phyloP scores from a whole-genome alignment of 2,888 invertebrate species.

The Podabrus alpinus region DNA sequence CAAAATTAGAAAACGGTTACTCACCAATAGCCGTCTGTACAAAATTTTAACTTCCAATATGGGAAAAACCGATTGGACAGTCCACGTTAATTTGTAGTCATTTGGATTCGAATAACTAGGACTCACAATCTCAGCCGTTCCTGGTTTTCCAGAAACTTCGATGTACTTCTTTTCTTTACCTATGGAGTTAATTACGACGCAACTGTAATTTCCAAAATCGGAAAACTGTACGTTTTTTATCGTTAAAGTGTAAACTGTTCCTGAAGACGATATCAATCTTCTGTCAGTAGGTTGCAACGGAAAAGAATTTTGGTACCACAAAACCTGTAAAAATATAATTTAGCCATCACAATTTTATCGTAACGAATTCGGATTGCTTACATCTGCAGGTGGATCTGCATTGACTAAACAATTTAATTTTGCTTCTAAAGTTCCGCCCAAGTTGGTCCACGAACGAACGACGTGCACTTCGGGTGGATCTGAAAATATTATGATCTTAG shows the following conservation, averaged over 20 bases:
- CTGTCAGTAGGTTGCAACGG: conserved; percentile 65
- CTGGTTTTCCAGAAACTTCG: conserved; percentile 67
- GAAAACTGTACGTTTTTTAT: conserved; percentile 64
- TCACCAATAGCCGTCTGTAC: conserved; percentile 66
- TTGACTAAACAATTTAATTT: conserved; percentile 66
- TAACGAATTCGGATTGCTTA: conserved; percentile 29
- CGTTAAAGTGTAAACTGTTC: conserved; percentile 63
- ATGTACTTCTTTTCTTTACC: conserved; percentile 59
- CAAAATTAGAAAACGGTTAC: conserved; percentile 34
- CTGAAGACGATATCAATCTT: conserved; percentile 63
- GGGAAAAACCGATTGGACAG: conserved; percentile 68
- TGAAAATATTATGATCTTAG: conserved; percentile 40
- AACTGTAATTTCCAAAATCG: conserved; percentile 67
- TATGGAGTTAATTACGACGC: conserved; percentile 52
- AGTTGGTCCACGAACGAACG: conserved; percentile 65
- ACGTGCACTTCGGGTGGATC: conserved; percentile 69
- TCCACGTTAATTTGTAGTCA: conserved; percentile 69
- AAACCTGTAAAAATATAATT: conserved; percentile 53
- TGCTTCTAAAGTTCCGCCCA: conserved; percentile 65
- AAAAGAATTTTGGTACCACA: conserved; percentile 70
- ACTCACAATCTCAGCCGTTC: conserved; percentile 66
- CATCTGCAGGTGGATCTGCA: conserved; percentile 60
- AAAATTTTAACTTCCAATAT: conserved; percentile 67
- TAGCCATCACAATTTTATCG: not conserved
- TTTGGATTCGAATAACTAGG: conserved; percentile 64